Percentiles rank a stretch among this genome's conserved stretches.
Evolutionary conservation across 2,888 invertebrate species (phyloP).

Genomic region (Xanthorhoe designata): DNA sequence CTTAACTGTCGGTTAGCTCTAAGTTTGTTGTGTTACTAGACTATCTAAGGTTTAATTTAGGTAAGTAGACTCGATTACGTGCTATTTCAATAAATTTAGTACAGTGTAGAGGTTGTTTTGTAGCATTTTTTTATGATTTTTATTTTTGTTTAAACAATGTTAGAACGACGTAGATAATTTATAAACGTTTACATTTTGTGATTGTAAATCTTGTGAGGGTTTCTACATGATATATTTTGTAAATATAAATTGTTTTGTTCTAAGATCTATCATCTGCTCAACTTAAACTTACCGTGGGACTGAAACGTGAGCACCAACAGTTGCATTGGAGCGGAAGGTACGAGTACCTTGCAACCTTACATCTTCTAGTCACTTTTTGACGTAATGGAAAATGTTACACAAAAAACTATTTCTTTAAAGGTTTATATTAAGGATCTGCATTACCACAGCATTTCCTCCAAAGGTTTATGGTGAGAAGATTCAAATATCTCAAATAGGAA

Average conservation of each 20-base stretch:
- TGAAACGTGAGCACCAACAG: slow-evolving; percentile 51
- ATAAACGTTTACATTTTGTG: slow-evolving; percentile 72
- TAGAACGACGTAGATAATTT: slow-evolving; percentile 72
- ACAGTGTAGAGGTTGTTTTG: slow-evolving; percentile 52
- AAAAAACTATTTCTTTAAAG: slow-evolving; percentile 40
- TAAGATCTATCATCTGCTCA: slow-evolving; percentile 84
- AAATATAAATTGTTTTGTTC: slow-evolving; percentile 80
- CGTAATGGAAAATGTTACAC: slow-evolving; percentile 50
- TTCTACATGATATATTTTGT: slow-evolving; percentile 79
- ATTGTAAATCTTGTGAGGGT: slow-evolving; percentile 58
- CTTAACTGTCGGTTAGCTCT: slow-evolving; percentile 75
- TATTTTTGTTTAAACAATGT: slow-evolving; percentile 63
- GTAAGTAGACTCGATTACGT: slow-evolving; percentile 60
- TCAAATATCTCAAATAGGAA: slow-evolving; percentile 38
- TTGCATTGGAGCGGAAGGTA: slow-evolving; percentile 30
- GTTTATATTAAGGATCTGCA: slow-evolving; percentile 26
- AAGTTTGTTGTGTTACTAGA: slow-evolving; percentile 76
- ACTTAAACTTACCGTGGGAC: slow-evolving; percentile 79
- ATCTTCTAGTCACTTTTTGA: slow-evolving; percentile 62
- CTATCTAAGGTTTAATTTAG: slow-evolving; percentile 64
- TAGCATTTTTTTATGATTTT: slow-evolving; percentile 59
- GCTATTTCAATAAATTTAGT: slow-evolving; percentile 59
- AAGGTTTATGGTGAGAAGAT: slow-evolving; percentile 50
- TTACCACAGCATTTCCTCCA: slow-evolving; percentile 35
- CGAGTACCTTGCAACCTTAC: slow-evolving; percentile 16